Evolutionary conservation across 2,113 vertebrate genomes (phyloP).

Genomic region (Cebus imitator): DNA sequence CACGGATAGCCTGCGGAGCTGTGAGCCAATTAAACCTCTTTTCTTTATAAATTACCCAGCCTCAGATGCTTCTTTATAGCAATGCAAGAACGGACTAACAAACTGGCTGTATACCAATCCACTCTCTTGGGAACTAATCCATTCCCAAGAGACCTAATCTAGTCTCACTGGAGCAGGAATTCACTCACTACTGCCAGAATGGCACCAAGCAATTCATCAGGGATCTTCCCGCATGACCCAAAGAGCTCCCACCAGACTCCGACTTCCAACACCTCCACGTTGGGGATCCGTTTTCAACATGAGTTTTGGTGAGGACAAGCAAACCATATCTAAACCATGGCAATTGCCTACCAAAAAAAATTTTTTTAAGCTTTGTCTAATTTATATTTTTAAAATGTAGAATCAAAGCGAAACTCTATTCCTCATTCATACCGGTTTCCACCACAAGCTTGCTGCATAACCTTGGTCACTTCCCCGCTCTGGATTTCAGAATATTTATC

Average conservation of each 20-base stretch:
- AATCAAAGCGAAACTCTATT: not conserved
- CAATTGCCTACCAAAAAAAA: not conserved
- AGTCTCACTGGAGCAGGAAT: not conserved
- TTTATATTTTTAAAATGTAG: not conserved
- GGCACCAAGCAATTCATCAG: not conserved
- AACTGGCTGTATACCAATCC: not conserved
- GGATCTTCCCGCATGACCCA: not conserved
- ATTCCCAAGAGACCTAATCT: not conserved
- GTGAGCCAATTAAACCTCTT: too few relatives aligned
- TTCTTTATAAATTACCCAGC: too few relatives aligned
- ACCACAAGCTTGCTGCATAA: not conserved
- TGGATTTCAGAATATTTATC: not conserved
- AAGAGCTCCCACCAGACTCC: not conserved
- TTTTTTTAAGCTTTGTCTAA: not conserved
- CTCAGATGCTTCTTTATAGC: too few relatives aligned
- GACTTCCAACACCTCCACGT: not conserved
- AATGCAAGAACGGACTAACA: too few relatives aligned
- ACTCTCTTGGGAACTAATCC: not conserved
- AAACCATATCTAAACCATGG: not conserved
- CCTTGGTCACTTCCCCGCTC: not conserved
- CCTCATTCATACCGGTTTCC: not conserved
- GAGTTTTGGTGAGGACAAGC: not conserved
- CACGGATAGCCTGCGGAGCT: too few relatives aligned
- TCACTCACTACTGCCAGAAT: not conserved
- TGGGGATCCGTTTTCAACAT: not conserved